These are phyloP conservation scores for Phyllopteryx taeniolatus DNA, from an alignment of 2,113 vertebrate genomes.

Conservation along the genomic window DNA sequence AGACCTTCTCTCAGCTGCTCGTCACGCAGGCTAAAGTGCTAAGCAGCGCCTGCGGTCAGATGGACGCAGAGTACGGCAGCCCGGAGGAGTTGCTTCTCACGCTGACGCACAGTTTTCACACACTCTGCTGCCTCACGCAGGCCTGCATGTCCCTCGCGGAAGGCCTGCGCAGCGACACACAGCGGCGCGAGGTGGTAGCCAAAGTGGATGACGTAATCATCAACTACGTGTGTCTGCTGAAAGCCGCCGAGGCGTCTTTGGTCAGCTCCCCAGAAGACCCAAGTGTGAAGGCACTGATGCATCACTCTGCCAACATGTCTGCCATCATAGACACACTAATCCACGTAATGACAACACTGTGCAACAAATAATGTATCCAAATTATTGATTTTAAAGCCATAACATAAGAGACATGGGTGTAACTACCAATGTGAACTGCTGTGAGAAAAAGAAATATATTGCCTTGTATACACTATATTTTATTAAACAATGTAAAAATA, in stretches of 20 bases:
- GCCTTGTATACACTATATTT: conserved; percentile 89
- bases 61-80: conserved; percentile 84
- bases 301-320: conserved; percentile 87
- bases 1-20: conserved; percentile 83
- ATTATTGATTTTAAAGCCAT: conserved; percentile 97
- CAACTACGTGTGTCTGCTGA: conserved; percentile 88
- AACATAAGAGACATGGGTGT: conserved; percentile 78
- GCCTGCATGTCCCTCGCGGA: conserved; percentile 92
- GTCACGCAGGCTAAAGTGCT: conserved; percentile 86
- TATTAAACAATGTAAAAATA: conserved; percentile 83
- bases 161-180: conserved; percentile 79
- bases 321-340: conserved; percentile 91
- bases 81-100: conserved; percentile 90
- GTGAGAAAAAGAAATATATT: conserved; percentile 77
- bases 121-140: conserved; percentile 89
- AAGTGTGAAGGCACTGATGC: conserved; percentile 84
- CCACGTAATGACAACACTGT: conserved; percentile 90
- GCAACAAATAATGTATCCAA: conserved; percentile 83
- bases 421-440: conserved; percentile 80
- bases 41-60: conserved; percentile 86
- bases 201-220: conserved; percentile 85
- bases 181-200: conserved; percentile 81
- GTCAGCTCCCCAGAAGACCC: conserved; percentile 78
- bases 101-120: conserved; percentile 93
- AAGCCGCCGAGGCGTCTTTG: conserved; percentile 82